These are phyloP conservation scores for Crotophaga sulcirostris DNA, from an alignment of 2,113 vertebrate species.

Conservation along the genomic window DNA sequence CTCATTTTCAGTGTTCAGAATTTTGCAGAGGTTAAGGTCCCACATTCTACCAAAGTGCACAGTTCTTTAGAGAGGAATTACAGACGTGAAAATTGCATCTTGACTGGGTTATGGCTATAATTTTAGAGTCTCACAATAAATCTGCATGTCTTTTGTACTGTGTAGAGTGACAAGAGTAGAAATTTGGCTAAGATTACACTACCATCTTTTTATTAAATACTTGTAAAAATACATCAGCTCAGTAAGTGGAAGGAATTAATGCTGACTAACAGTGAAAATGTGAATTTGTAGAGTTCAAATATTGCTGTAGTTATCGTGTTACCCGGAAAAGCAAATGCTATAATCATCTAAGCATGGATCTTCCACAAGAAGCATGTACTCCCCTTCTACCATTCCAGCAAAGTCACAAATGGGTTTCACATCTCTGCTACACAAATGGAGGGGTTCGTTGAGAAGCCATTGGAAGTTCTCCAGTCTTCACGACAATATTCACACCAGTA, in stretches of 20 bases:
- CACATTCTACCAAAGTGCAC: neutral
- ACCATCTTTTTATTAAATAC: neutral
- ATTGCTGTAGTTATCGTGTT: neutral
- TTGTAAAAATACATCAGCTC: neutral
- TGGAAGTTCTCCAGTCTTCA: neutral
- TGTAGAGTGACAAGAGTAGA: neutral
- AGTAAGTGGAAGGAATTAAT: neutral
- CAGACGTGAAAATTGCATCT: neutral
- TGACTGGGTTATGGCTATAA: neutral
- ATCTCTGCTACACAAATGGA: neutral
- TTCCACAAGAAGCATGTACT: rapidly evolving
- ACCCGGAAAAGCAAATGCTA: neutral
- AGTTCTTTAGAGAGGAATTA: neutral
- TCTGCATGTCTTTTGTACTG: neutral
- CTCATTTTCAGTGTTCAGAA: neutral
- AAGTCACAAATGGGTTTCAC: neutral
- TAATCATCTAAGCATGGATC: rapidly evolving
- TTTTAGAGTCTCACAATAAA: neutral
- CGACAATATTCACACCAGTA: neutral
- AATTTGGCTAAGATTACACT: neutral
- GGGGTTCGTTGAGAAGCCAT: neutral
- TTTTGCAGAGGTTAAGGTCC: neutral
- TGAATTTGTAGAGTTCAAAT: neutral
- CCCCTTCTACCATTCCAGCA: neutral
- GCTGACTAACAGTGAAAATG: neutral